Percentiles rank a stretch among this genome's conserved stretches.
Evolutionary conservation across 2,113 vertebrate species (phyloP).

Genomic region (Atractosteus spatula): DNA sequence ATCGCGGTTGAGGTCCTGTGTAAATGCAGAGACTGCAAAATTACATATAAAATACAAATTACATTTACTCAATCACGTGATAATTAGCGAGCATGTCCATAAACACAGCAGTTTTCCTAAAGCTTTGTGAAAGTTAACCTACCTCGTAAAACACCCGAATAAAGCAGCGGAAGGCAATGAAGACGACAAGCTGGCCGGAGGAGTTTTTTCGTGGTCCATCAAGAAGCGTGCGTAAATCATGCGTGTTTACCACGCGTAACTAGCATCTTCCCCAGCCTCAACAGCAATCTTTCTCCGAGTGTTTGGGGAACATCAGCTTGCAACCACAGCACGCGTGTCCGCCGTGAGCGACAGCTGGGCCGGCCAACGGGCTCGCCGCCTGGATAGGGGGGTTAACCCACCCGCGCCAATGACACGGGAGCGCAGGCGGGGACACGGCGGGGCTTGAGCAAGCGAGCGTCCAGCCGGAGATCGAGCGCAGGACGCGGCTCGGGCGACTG

Average conservation of each 20-base stretch:
- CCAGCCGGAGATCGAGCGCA: too few relatives aligned
- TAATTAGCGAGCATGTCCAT: neutral
- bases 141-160: slow-evolving; percentile 39
- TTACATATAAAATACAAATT: neutral
- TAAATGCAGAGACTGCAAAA: neutral
- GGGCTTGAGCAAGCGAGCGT: too few relatives aligned
- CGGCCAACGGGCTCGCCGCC: slow-evolving; percentile 30
- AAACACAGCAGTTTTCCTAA: neutral
- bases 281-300: slow-evolving; percentile 27
- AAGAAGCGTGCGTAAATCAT: slow-evolving; percentile 18
- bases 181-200: slow-evolving; percentile 23
- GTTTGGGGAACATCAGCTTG: slow-evolving; percentile 42
- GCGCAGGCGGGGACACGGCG: slow-evolving; percentile 37
- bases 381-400: neutral
- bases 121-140: slow-evolving; percentile 24
- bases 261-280: slow-evolving; percentile 56
- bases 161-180: slow-evolving; percentile 13
- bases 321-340: slow-evolving; percentile 46
- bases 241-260: slow-evolving; percentile 32
- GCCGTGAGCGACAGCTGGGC: slow-evolving; percentile 47
- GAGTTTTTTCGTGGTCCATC: slow-evolving; percentile 39
- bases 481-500: too few relatives aligned
- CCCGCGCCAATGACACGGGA: slow-evolving; percentile 39
- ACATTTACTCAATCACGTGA: neutral
- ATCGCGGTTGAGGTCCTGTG: neutral